These are phyloP conservation scores for Drosophila lacteicornis DNA, from an alignment of 1,140 invertebrate genomes.

Conservation along the genomic window DNA sequence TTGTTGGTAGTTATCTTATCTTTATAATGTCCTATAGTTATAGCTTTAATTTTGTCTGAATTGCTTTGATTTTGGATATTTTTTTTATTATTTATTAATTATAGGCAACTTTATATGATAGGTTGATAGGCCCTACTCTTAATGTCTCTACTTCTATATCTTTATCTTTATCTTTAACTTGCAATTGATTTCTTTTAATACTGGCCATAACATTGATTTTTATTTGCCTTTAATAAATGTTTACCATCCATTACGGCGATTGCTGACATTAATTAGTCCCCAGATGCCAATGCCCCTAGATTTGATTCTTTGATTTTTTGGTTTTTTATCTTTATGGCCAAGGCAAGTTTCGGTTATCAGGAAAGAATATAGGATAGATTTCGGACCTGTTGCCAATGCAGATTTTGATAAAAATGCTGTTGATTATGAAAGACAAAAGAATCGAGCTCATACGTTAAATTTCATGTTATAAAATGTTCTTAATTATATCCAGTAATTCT, in stretches of 20 bases:
- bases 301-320: conserved; percentile 3
- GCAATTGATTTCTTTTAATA: conserved; percentile 8
- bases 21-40: no score
- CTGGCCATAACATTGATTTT: background rate
- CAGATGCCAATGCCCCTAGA: conserved; percentile 1
- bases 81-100: background rate
- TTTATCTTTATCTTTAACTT: no score
- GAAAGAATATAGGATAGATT: no score
- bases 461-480: no score
- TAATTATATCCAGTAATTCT: no score
- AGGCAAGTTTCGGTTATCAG: conserved; percentile 14
- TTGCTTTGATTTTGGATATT: background rate
- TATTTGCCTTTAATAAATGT: conserved; percentile 30
- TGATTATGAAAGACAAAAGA: no score
- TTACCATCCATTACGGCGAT: conserved; percentile 15
- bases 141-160: no score
- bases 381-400: background rate
- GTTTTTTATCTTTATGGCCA: conserved; percentile 18
- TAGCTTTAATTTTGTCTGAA: background rate
- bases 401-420: no score
- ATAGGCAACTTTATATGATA: background rate
- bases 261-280: background rate
- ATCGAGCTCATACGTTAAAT: no score
- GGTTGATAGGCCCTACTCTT: no score
- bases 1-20: conserved; percentile 2